Evolutionary conservation across 2,797 vertebrate genomes (phyloP).

Genomic region (Alcedo atthis): DNA sequence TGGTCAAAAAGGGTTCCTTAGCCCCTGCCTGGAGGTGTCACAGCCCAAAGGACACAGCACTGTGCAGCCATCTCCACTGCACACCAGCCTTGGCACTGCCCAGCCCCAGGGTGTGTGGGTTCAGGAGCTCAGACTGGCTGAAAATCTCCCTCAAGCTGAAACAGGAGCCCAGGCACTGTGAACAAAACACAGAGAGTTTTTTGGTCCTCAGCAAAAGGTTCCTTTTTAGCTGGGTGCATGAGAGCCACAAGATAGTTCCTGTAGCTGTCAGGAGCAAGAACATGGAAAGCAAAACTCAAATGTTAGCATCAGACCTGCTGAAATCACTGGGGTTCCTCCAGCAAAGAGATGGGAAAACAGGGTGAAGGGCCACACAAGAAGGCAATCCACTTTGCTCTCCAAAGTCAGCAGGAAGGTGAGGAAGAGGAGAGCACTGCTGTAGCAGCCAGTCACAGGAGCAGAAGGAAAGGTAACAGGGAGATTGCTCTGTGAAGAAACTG

Average conservation of each 20-base stretch:
- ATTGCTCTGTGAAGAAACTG: background rate
- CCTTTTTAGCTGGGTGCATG: background rate
- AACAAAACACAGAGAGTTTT: background rate
- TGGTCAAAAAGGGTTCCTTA: background rate
- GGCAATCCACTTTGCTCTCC: background rate
- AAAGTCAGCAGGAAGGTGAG: fast-evolving
- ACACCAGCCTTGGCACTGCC: background rate
- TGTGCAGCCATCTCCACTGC: fast-evolving
- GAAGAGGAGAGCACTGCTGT: background rate
- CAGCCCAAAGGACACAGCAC: background rate
- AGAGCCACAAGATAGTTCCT: background rate
- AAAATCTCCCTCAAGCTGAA: background rate
- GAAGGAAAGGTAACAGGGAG: background rate
- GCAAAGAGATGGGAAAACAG: background rate
- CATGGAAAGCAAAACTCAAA: background rate
- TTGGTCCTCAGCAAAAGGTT: background rate
- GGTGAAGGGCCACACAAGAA: background rate
- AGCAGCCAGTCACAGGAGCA: background rate
- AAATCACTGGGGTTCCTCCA: background rate
- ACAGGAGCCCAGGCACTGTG: background rate
- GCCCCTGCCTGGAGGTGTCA: background rate
- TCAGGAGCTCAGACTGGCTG: background rate
- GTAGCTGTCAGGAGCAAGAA: background rate
- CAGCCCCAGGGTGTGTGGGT: fast-evolving
- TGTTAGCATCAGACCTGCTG: background rate